These are phyloP conservation scores for Alethe castanea DNA, from an alignment of 2,113 vertebrate species.

Conservation along the genomic window DNA sequence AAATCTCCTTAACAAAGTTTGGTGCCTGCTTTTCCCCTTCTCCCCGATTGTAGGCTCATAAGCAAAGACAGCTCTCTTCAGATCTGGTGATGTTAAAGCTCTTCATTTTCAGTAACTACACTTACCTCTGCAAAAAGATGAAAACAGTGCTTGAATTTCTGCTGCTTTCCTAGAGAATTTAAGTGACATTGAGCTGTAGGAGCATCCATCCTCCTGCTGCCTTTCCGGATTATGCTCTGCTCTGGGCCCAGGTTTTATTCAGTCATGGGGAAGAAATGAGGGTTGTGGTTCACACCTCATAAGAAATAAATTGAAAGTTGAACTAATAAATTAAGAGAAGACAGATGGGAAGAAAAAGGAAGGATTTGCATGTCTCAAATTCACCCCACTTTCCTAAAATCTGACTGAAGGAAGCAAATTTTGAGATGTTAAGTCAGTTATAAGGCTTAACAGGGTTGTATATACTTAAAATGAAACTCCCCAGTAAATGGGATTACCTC, in stretches of 20 bases:
- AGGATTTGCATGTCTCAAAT: not conserved
- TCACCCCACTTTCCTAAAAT: not conserved
- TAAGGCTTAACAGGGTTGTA: not conserved
- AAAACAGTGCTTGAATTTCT: not conserved
- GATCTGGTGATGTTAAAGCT: not conserved
- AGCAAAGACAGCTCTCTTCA: not conserved
- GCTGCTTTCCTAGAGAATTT: not conserved
- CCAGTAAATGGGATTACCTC: not conserved
- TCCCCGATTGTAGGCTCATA: not conserved
- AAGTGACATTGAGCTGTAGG: not conserved
- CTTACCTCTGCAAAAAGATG: not conserved
- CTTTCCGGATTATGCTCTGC: not conserved
- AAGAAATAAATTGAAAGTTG: not conserved
- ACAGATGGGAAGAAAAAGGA: not conserved
- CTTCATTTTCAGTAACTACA: not conserved
- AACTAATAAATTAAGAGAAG: not conserved
- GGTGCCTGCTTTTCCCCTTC: not conserved
- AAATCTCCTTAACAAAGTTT: not conserved
- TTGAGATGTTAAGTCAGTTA: not conserved
- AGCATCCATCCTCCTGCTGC: not conserved
- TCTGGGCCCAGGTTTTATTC: not conserved
- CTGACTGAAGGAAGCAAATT: not conserved
- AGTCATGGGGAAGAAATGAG: not conserved
- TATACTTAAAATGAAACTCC: not conserved
- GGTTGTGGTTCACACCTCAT: not conserved